phyloP scores from a whole-genome alignment of 2,888 invertebrate species.

The Coleophora flavipennella region DNA sequence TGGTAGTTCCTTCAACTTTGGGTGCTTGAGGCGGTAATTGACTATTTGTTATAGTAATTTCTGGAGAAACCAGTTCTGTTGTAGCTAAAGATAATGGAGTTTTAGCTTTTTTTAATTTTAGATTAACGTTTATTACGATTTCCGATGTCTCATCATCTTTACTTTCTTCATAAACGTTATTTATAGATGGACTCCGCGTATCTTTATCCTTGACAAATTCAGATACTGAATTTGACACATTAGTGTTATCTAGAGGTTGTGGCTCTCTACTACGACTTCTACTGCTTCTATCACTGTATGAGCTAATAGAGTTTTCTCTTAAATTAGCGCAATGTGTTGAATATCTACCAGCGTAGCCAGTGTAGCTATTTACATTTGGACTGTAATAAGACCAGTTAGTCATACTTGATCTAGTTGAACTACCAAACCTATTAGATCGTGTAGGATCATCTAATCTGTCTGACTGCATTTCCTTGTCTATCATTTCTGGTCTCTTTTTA shows the following conservation, averaged over 20 bases:
- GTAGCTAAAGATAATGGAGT: constrained; percentile 31
- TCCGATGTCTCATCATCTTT: constrained; percentile 55
- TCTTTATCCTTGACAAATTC: constrained; percentile 30
- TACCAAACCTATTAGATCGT: constrained; percentile 74
- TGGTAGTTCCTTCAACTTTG: constrained; percentile 45
- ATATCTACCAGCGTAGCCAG: constrained; percentile 62
- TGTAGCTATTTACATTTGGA: constrained; percentile 48
- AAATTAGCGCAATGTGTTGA: constrained; percentile 58
- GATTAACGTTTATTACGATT: constrained; percentile 58
- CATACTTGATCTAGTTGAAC: constrained; percentile 71
- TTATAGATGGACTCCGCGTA: constrained; percentile 13
- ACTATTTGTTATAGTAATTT: constrained; percentile 55
- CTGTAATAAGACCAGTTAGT: constrained; percentile 78
- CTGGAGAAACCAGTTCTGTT: constrained; percentile 49
- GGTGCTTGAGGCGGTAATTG: constrained; percentile 66
- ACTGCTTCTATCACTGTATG: constrained; percentile 46
- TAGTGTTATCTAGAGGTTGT: constrained; percentile 24
- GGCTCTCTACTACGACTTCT: constrained; percentile 54
- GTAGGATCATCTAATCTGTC: constrained; percentile 80
- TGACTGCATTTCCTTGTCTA: constrained; percentile 82
- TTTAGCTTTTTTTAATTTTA: constrained; percentile 56
- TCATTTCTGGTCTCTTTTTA: constrained; percentile 68
- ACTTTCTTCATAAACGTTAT: constrained; percentile 41
- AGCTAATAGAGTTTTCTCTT: constrained; percentile 35
- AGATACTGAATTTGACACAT: constrained; percentile 19